Evolutionary conservation across 2,888 invertebrate species (phyloP).

Genomic region (Tenthredo distinguenda): DNA sequence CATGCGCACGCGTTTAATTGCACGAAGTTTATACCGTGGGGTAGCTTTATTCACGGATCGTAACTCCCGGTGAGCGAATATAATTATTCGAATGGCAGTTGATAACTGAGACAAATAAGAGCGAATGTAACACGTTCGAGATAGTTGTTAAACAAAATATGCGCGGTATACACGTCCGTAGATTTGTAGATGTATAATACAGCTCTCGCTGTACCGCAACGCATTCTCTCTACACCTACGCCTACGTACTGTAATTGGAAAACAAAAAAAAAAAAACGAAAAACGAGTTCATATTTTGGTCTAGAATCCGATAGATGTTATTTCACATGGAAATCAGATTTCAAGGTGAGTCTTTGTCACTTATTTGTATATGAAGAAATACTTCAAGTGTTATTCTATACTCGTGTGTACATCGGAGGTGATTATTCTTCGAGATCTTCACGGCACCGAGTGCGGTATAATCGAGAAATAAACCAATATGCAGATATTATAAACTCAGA

Average conservation of each 20-base stretch:
- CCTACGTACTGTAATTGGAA: background rate
- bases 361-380: background rate
- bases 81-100: conserved; percentile 20
- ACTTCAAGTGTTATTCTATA: conserved; percentile 24
- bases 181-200: background rate
- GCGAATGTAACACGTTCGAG: conserved; percentile 5
- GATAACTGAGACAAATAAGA: conserved; percentile 14
- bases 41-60: conserved; percentile 44
- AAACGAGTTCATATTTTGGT: background rate
- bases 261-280: background rate
- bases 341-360: background rate
- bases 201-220: background rate
- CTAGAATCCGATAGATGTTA: conserved; percentile 19
- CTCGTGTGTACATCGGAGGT: background rate
- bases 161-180: background rate
- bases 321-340: conserved; percentile 16
- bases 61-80: conserved; percentile 33
- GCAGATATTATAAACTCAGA: background rate
- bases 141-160: background rate
- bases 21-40: conserved; percentile 9
- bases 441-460: background rate
- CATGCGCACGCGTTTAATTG: conserved; percentile 10
- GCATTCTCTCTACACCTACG: background rate
- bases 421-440: conserved; percentile 3
- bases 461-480: background rate